Evolutionary conservation across 2,113 vertebrate species (phyloP).

Genomic region (Thamnophis sirtalis): DNA sequence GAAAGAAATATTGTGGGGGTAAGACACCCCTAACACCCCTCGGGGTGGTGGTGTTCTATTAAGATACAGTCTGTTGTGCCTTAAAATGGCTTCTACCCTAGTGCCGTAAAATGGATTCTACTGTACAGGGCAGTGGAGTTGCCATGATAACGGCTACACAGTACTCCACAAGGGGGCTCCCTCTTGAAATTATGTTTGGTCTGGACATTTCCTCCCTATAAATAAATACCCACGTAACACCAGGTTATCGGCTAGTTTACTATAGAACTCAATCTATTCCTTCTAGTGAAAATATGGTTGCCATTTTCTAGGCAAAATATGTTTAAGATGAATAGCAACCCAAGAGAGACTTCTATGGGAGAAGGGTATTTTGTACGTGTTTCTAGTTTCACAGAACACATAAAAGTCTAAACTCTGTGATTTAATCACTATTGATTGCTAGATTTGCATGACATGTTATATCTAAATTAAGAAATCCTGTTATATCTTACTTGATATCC

Average conservation of each 20-base stretch:
- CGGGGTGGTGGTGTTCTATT: too few relatives aligned
- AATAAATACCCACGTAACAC: too few relatives aligned
- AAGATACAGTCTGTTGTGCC: too few relatives aligned
- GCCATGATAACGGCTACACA: too few relatives aligned
- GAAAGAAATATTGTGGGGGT: too few relatives aligned
- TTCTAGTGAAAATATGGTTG: background rate
- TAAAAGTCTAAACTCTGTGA: background rate
- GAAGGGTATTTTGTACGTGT: background rate
- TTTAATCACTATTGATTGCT: background rate
- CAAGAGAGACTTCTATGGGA: background rate
- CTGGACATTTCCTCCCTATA: too few relatives aligned
- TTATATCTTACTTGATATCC: background rate
- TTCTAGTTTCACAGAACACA: background rate
- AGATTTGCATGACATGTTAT: background rate
- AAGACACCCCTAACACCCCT: too few relatives aligned
- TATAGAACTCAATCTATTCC: background rate
- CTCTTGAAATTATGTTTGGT: too few relatives aligned
- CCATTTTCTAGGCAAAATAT: background rate
- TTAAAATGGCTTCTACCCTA: too few relatives aligned
- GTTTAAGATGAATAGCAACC: background rate
- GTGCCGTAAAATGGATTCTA: too few relatives aligned
- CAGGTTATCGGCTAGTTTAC: background rate
- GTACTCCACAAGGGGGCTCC: too few relatives aligned
- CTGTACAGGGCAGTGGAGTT: too few relatives aligned
- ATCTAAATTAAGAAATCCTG: background rate